Evolutionary conservation across 2,888 invertebrate genomes (phyloP).

Genomic region (Plebejus anna): DNA sequence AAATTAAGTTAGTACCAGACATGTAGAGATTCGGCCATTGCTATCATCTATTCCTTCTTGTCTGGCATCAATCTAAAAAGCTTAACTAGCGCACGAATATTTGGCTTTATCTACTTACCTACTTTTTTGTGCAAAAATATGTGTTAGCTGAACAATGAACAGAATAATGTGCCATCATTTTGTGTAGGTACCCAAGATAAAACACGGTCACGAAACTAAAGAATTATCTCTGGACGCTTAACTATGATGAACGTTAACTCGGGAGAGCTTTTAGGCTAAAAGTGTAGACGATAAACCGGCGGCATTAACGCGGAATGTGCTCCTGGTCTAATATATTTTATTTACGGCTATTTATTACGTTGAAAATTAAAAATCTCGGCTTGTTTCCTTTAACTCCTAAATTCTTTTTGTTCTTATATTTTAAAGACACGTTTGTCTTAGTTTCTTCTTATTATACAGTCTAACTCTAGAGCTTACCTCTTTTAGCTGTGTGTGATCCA

Average conservation of each 20-base stretch:
- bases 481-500: neutral
- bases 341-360: conserved; percentile 18
- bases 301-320: conserved; percentile 29
- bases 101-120: no score
- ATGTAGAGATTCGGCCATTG: no score
- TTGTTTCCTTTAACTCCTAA: neutral
- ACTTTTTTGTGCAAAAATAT: neutral
- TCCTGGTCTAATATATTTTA: conserved; percentile 23
- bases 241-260: conserved; percentile 36
- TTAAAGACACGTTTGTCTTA: neutral
- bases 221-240: conserved; percentile 32
- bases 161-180: neutral
- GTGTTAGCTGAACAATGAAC: neutral
- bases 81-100: no score
- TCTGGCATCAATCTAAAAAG: no score
- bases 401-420: neutral
- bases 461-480: neutral
- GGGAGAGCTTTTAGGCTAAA: conserved; percentile 36
- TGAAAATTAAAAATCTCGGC: conserved; percentile 15
- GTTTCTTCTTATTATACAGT: neutral
- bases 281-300: conserved; percentile 33
- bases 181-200: conserved; percentile 7
- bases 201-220: conserved; percentile 27
- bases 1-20: no score
- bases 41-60: no score